phyloP scores from a whole-genome alignment of 1,140 invertebrate genomes.

The Daktulosphaira vitifoliae region DNA sequence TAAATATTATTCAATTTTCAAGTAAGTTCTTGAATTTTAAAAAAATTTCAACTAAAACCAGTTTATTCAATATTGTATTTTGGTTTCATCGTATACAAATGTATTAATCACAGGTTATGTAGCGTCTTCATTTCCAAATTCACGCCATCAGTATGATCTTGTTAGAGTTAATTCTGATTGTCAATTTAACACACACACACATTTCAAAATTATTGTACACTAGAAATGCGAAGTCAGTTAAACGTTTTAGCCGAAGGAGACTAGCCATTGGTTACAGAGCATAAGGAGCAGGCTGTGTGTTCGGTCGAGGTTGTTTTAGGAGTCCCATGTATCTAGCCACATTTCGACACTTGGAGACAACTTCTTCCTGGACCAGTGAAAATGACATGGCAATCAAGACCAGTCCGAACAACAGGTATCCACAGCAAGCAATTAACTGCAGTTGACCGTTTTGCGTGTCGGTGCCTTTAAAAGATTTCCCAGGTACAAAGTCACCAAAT shows the following conservation, averaged over 20 bases:
- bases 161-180: too few species aligned
- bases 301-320: conserved; percentile 48
- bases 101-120: too few species aligned
- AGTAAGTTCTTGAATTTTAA: too few species aligned
- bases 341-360: conserved; percentile 62
- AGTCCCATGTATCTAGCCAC: conserved; percentile 54
- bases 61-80: too few species aligned
- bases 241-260: background rate
- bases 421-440: conserved; percentile 64
- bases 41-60: too few species aligned
- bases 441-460: conserved; percentile 50
- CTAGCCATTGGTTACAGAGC: background rate
- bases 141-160: too few species aligned
- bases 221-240: too few species aligned
- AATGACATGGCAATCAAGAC: conserved; percentile 88
- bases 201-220: too few species aligned
- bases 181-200: too few species aligned
- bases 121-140: too few species aligned
- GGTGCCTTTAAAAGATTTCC: conserved; percentile 48
- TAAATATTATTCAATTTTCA: too few species aligned
- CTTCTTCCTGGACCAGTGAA: conserved; percentile 82
- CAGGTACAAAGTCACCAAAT: conserved; percentile 71
- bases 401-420: conserved; percentile 78
- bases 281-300: background rate
- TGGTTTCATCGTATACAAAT: too few species aligned